phyloP scores from a whole-genome alignment of 2,797 vertebrate genomes.

The Rhinichthys osculus region DNA sequence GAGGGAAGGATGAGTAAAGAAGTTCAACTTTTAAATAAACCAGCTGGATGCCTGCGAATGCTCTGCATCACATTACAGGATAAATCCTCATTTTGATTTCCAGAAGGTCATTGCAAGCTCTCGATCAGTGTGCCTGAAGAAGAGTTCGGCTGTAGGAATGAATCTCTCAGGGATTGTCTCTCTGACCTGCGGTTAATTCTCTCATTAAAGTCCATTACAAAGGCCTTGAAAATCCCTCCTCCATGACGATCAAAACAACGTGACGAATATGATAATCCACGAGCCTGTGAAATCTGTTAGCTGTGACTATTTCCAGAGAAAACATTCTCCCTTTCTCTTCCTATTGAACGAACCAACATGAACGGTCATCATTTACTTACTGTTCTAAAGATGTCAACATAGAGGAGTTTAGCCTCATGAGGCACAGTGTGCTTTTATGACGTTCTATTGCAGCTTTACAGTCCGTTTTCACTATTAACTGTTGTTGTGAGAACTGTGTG shows the following conservation, averaged over 20 bases:
- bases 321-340: background rate
- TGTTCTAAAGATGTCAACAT: background rate
- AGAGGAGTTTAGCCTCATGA: too few species aligned
- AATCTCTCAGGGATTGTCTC: background rate
- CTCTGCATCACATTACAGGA: background rate
- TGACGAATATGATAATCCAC: background rate
- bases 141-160: background rate
- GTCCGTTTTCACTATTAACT: background rate
- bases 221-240: background rate
- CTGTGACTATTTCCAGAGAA: background rate
- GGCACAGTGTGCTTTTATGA: too few species aligned
- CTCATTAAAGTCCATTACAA: slow-evolving; percentile 32
- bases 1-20: too few species aligned
- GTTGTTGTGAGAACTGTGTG: background rate
- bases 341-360: background rate
- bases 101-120: slow-evolving; percentile 5
- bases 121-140: background rate
- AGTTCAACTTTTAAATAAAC: too few species aligned
- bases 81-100: background rate
- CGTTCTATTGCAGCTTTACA: background rate
- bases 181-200: slow-evolving; percentile 33
- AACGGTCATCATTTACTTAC: background rate
- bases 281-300: background rate
- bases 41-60: too few species aligned
- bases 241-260: background rate